Conservation (phyloP, 2,797 vertebrate genomes). For the Lacerta bilineata region DNA sequence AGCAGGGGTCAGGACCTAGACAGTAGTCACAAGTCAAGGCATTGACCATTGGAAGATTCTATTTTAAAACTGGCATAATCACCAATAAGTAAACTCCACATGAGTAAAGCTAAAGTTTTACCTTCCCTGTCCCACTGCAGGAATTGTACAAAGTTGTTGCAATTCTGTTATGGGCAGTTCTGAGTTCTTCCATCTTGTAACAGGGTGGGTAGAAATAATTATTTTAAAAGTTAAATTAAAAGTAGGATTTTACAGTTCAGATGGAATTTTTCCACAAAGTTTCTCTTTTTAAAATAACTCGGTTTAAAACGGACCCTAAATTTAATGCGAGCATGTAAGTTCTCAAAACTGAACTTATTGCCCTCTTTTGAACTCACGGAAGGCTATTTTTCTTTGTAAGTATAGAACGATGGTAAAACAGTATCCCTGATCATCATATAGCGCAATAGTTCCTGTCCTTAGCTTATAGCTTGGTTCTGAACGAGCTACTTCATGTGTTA, state of each 20-base stretch:
- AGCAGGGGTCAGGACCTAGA: neutral
- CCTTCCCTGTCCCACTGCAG: no score
- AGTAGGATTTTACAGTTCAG: neutral
- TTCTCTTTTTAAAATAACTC: neutral
- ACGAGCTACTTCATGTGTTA: neutral
- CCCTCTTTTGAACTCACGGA: neutral
- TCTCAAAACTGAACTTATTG: neutral
- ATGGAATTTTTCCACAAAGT: neutral
- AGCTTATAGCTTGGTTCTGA: neutral
- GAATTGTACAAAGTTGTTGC: neutral
- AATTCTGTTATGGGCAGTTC: neutral
- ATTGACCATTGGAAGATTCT: conserved; percentile 15
- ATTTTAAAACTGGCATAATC: conserved; percentile 12
- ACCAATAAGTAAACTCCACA: no score
- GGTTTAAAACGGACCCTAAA: neutral
- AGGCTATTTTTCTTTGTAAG: neutral
- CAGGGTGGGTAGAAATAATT: neutral
- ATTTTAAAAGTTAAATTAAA: neutral
- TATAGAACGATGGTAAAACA: neutral
- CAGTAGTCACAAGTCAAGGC: neutral
- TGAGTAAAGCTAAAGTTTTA: neutral
- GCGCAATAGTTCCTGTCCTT: no score
- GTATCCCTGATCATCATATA: neutral
- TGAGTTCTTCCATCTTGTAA: neutral
- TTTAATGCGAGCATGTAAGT: neutral